These are phyloP conservation scores for Otus sunia DNA, from an alignment of 2,113 vertebrate species.

Conservation along the genomic window DNA sequence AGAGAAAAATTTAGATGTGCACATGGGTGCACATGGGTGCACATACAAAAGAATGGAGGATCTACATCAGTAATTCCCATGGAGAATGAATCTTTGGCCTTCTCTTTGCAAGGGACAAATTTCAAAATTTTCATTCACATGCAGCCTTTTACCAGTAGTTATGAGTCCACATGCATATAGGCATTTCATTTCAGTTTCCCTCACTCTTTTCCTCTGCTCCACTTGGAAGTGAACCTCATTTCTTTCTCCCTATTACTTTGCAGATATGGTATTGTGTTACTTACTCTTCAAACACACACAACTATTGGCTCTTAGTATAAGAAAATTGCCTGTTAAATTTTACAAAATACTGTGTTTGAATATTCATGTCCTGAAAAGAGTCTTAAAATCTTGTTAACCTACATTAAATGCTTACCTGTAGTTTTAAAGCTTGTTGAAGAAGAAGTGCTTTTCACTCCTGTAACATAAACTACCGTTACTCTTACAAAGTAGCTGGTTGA, in stretches of 20 bases:
- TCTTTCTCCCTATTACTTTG: not conserved
- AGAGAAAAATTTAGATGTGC: not conserved
- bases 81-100: not conserved
- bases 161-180: not conserved
- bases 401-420: conserved; percentile 26
- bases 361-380: not conserved
- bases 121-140: not conserved
- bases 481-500: conserved; percentile 57
- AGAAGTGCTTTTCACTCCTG: conserved; percentile 65
- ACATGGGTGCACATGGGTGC: too few relatives aligned
- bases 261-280: not conserved
- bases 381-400: not conserved
- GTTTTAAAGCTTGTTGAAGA: conserved; percentile 70
- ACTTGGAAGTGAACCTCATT: not conserved
- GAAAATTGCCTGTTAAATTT: not conserved
- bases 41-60: not conserved
- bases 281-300: not conserved
- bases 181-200: not conserved
- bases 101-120: not conserved
- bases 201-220: not conserved
- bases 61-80: not conserved
- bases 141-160: not conserved
- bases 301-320: not conserved
- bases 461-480: conserved; percentile 60
- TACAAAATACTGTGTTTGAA: not conserved